These are phyloP conservation scores for Odontocerum albicorne DNA, from an alignment of 2,888 invertebrate species.

Conservation along the genomic window DNA sequence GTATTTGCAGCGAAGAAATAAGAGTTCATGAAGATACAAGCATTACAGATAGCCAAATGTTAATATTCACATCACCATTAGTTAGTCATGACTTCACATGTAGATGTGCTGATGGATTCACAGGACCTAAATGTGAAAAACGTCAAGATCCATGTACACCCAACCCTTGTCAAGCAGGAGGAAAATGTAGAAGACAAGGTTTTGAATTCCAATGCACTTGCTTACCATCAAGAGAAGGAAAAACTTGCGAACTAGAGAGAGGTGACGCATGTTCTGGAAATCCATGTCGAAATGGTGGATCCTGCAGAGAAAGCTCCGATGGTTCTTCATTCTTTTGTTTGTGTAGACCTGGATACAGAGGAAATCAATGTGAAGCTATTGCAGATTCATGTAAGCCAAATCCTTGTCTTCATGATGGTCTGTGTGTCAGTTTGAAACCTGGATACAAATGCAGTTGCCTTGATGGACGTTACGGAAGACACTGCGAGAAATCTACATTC, in stretches of 20 bases:
- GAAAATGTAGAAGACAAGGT: conserved; percentile 81
- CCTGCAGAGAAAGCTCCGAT: conserved; percentile 86
- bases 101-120: conserved; percentile 81
- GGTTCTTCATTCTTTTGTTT: conserved; percentile 89
- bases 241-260: conserved; percentile 79
- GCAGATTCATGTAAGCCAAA: conserved; percentile 91
- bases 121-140: conserved; percentile 79
- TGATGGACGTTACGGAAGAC: conserved; percentile 85
- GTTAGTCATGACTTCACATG: conserved; percentile 79
- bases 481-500: conserved; percentile 88
- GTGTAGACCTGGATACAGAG: conserved; percentile 88
- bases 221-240: conserved; percentile 76
- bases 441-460: conserved; percentile 86
- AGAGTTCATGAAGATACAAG: conserved; percentile 69
- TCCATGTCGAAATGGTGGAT: conserved; percentile 90
- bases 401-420: conserved; percentile 88
- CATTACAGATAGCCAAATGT: conserved; percentile 77
- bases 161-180: conserved; percentile 84
- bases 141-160: conserved; percentile 90
- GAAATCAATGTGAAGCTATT: conserved; percentile 85
- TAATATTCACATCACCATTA: conserved; percentile 82
- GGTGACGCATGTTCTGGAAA: conserved; percentile 83
- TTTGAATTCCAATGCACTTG: conserved; percentile 85
- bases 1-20: conserved; percentile 72
- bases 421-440: conserved; percentile 85